These are phyloP conservation scores for Hyles euphorbiae DNA, from an alignment of 1,140 invertebrate species.

Conservation along the genomic window DNA sequence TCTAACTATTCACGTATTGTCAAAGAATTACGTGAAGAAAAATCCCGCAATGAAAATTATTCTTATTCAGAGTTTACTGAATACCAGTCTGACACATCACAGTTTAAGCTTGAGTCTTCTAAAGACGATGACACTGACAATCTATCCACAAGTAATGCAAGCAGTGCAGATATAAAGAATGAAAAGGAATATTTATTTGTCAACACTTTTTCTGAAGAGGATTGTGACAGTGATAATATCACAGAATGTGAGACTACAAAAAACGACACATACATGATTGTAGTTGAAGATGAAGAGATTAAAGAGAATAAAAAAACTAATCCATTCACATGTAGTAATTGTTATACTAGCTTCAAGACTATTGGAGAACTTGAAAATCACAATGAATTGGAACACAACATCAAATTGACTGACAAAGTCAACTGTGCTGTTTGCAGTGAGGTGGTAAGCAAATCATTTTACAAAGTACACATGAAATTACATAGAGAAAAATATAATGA, in stretches of 20 bases:
- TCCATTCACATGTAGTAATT: not conserved
- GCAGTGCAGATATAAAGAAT: no score
- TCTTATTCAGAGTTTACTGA: no score
- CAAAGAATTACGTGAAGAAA: no score
- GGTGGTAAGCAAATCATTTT: conserved; percentile 3
- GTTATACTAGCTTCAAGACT: not conserved
- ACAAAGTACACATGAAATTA: conserved; percentile 15
- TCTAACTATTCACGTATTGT: no score
- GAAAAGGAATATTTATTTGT: conserved; percentile 8
- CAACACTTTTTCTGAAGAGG: not conserved
- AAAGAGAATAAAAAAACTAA: not conserved
- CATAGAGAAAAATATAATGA: conserved; percentile 17
- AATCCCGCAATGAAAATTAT: no score
- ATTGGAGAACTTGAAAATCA: conserved; percentile 4
- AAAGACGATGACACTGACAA: no score
- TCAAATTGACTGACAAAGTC: conserved; percentile 2
- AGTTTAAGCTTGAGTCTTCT: no score
- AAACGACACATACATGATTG: conserved; percentile 8
- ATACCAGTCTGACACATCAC: no score
- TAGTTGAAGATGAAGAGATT: conserved; percentile 12
- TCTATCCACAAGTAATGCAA: no score
- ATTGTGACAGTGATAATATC: not conserved
- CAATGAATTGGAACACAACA: conserved; percentile 4
- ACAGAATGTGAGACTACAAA: not conserved
- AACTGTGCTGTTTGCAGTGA: conserved; percentile 15